These are phyloP conservation scores for Intoshia linei DNA, from an alignment of 1,140 invertebrate species.

Conservation along the genomic window DNA sequence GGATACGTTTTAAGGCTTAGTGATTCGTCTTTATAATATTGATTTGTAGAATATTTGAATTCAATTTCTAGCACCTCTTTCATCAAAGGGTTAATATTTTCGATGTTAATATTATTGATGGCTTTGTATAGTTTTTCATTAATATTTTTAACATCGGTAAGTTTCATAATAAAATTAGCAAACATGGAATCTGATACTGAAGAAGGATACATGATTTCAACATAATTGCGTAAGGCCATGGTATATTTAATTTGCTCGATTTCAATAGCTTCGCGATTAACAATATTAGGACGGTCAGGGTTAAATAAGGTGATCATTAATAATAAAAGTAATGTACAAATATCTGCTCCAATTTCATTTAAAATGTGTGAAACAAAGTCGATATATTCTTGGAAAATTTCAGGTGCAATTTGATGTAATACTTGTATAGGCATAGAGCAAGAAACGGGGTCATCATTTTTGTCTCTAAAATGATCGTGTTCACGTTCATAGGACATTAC, in stretches of 20 bases:
- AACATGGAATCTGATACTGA: constrained; percentile 17
- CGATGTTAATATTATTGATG: constrained; percentile 20
- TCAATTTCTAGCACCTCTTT: constrained; percentile 22
- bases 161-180: constrained; percentile 26
- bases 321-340: constrained; percentile 24
- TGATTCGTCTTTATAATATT: too few species aligned
- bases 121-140: constrained; percentile 26
- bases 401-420: too few species aligned
- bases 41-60: too few species aligned
- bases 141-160: constrained; percentile 26
- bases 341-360: constrained; percentile 24
- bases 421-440: too few species aligned
- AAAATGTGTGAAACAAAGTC: constrained; percentile 11
- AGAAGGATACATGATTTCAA: constrained; percentile 22
- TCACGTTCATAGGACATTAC: constrained; percentile 18
- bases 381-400: too few species aligned
- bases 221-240: constrained; percentile 23
- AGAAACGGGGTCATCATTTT: constrained; percentile 3
- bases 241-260: constrained; percentile 25
- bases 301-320: constrained; percentile 25
- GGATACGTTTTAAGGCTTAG: too few species aligned
- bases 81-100: constrained; percentile 22
- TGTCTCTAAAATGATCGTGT: constrained; percentile 2
- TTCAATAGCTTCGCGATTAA: constrained; percentile 13
- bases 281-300: constrained; percentile 23